A percentile compares a stretch with the other conserved stretches of the same genome.
These are phyloP conservation scores for Battus philenor DNA, from an alignment of 1,140 invertebrate genomes.

Conservation along the genomic window DNA sequence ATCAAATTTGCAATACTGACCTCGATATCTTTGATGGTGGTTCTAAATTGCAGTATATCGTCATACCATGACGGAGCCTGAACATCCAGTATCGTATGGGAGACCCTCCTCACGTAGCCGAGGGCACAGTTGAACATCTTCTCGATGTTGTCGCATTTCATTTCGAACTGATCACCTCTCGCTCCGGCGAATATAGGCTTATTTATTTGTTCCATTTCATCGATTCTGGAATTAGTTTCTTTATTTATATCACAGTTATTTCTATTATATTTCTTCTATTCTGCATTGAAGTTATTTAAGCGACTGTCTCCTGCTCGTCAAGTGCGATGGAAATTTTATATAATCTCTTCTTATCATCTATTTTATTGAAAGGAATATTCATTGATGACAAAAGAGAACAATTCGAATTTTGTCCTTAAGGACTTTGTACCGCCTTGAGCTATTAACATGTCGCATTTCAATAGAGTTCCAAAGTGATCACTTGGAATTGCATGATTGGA, in stretches of 20 bases:
- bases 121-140: slow-evolving; percentile 83
- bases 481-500: too few relatives aligned
- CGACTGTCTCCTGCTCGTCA: not conserved
- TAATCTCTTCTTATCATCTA: too few relatives aligned
- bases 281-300: not conserved
- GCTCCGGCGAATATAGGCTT: slow-evolving; percentile 81
- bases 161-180: slow-evolving; percentile 82
- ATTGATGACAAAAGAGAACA: too few relatives aligned
- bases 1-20: too few relatives aligned
- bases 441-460: too few relatives aligned
- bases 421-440: too few relatives aligned
- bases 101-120: slow-evolving; percentile 76
- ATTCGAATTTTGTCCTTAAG: too few relatives aligned
- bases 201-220: slow-evolving; percentile 78
- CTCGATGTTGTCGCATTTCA: slow-evolving; percentile 84
- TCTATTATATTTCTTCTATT: not conserved
- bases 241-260: not conserved
- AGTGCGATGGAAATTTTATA: too few relatives aligned
- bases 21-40: slow-evolving; percentile 81
- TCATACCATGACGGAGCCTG: slow-evolving; percentile 83
- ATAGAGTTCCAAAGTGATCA: too few relatives aligned
- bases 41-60: slow-evolving; percentile 82
- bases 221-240: slow-evolving; percentile 67
- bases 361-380: too few relatives aligned
- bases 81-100: slow-evolving; percentile 84